Evolutionary conservation across 2,113 vertebrate genomes (phyloP).

Genomic region (Notechis scutatus): DNA sequence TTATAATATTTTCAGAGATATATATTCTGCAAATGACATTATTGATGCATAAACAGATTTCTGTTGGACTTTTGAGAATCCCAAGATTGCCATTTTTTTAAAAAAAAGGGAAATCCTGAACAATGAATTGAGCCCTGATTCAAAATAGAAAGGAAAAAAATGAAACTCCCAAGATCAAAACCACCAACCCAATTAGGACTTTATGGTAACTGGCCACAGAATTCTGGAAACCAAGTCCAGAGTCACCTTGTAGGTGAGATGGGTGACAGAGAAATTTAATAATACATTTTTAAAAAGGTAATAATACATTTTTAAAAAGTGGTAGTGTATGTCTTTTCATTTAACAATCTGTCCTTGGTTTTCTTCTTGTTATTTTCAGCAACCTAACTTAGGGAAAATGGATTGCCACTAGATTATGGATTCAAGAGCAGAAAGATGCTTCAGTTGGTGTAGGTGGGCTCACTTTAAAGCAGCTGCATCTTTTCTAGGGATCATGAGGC

Average conservation of each 20-base stretch:
- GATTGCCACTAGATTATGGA: not conserved
- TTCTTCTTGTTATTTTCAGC: not conserved
- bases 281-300: not conserved
- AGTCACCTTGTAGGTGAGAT: not conserved
- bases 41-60: not conserved
- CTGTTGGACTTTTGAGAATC: not conserved
- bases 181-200: not conserved
- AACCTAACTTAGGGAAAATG: not conserved
- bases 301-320: not conserved
- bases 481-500: not conserved
- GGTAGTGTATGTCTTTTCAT: not conserved
- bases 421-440: not conserved
- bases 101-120: not conserved
- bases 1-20: not conserved
- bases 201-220: not conserved
- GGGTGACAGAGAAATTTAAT: not conserved
- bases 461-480: not conserved
- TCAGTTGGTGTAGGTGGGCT: not conserved
- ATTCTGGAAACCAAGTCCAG: not conserved
- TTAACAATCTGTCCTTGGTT: not conserved
- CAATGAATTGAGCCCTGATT: not conserved
- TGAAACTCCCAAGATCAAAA: not conserved
- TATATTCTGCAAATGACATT: not conserved
- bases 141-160: not conserved
- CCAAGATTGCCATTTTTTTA: not conserved